Evolutionary conservation across 2,888 invertebrate genomes (phyloP), one percentile per base, ranked within the genome.

Genomic region (Brenthis hecate): DNA sequence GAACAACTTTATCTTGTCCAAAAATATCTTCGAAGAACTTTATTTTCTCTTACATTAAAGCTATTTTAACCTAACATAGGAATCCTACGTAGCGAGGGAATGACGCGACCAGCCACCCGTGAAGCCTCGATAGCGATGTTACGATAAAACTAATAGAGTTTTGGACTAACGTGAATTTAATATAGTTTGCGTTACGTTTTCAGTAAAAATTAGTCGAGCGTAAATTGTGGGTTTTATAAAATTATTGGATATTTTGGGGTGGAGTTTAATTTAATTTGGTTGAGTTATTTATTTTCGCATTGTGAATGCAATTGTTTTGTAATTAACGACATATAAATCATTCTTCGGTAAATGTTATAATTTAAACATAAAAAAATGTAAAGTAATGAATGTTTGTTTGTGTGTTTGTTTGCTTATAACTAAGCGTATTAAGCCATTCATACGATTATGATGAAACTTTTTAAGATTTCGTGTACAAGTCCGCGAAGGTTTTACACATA

Each of bases 141-240:
- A 68, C 76, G 85, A 85, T 85, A 85, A 85, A 80, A 80, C 77
- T 85, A 85, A 85, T 85, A 81, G 83, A 80, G 76, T 81, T 83
- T 79, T 71, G 80, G 77, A 79, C 82, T 82, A 79, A 78, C 79
- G 74, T 73, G 62, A 69, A 72, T 75, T 77, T 76, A 77, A 79
- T 78, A 75, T 70, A 77, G 76, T 78, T 73, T 72, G 61, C 64
- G 73, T 72, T 76, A 73, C 71, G 68, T 70, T 74, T 75, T 73
- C 72, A 72, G 70, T 74, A 66, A 70, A 76, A 77, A 73, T 69
- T 65, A 66, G 57, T 70, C 51, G 57, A 65, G 65, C 70, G 66
- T 63, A 58, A 72, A 72, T 67, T 56, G 57, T 61, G 60, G 54
- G 56, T 68, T 65, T 66, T 63, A 65, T 67, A 64, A 65, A 53